Base-by-base conservation (phyloP, 1,140 invertebrate genomes). In the Macrobrachium rosenbergii region DNA sequence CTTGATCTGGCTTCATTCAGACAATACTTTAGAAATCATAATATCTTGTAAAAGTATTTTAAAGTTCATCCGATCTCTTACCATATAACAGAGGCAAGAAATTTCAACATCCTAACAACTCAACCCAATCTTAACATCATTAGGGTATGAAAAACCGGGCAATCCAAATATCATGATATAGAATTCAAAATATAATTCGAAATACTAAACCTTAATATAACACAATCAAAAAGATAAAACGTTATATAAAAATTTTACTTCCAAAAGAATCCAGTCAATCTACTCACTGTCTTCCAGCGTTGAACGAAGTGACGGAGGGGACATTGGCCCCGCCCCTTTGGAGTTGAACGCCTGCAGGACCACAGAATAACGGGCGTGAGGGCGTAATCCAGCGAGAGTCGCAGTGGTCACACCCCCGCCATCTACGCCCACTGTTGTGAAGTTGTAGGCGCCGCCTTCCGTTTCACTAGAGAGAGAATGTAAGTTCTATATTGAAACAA, bases 271-370 rank as follows among this genome's bases (percentile, higher is more conserved):
- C 62, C 12, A 6, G 0, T 23, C 19, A 60, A 43, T 43, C 16
- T 90, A 91, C 88, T 87, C 28, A 89, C 88, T 85, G 91, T 96
- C 96, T 92, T 96, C 95, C 91, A 96, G 92, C 16, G 96, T 97
- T 90, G 96, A 95, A 0, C 95, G 95, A 0, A 94, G 93, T 1
- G 95, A 92, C 62, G 96, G 94, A 73, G 96, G 95, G 0, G 95
- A 96, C 0, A 95, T 92, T 5, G 96, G 97, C 52, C 96, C 96
- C 37, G 92, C 91, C 11, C 93, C 93, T 82, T 92, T 91, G 5
- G 89, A 89, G 88, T 93, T 93, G 88, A 91, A 92, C 58, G 91
- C 92, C 88, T 92, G 92, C 2, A 92, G 88, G 2, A 92, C 91
- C 7, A 92, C 88, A 43, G 90, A 89, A 86, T 92, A 92, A 37